Evolutionary conservation across 1,140 invertebrate species (phyloP), one percentile per base, ranked within the genome.

Genomic region (Zophobas atratus): DNA sequence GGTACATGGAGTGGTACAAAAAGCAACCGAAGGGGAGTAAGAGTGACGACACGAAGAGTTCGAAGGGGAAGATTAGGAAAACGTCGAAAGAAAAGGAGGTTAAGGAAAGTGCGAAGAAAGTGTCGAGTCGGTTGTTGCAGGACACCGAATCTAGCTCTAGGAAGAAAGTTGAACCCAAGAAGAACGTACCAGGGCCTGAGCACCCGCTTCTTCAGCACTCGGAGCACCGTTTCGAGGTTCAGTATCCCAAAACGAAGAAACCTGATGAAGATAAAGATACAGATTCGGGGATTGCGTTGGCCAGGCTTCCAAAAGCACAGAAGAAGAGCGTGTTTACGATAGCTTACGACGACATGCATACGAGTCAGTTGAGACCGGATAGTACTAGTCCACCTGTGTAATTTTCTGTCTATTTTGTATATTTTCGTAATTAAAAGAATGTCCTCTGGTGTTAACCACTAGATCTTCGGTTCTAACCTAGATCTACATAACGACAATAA

Each of bases 261-360:
- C 76, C 86, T 43, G 92, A 94, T 72, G 92, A 94, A 81, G 92
- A 94, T 83, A 84, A 88, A 38, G 93, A 94, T 84, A 94, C 93
- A 0, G 93, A 94, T 85, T 94, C 93, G 0, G 93, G 93, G 1
- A 94, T 94, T 77, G 91, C 92, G 0, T 90, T 94, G 87, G 91
- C 92, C 36, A 85, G 91, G 81, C 89, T 94, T 82, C 92, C 94
- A 56, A 92, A 96, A 77, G 90, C 96, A 34, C 95, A 97, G 82
- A 97, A 97, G 87, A 97, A 97, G 84, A 97, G 95, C 84, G 92
- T 97, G n/a, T 97, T 97, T 82, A 96, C 95, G 0, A 97, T 97
- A 80, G 95, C 95, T 1, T 97, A 97, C 83, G 94, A 95, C 84
- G 95, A 96, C 83, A 94, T 97, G 82, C 90, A 92, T 55, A 93